These are phyloP conservation scores for Hepsetus odoe DNA, from an alignment of 2,113 vertebrate species.

Conservation along the genomic window DNA sequence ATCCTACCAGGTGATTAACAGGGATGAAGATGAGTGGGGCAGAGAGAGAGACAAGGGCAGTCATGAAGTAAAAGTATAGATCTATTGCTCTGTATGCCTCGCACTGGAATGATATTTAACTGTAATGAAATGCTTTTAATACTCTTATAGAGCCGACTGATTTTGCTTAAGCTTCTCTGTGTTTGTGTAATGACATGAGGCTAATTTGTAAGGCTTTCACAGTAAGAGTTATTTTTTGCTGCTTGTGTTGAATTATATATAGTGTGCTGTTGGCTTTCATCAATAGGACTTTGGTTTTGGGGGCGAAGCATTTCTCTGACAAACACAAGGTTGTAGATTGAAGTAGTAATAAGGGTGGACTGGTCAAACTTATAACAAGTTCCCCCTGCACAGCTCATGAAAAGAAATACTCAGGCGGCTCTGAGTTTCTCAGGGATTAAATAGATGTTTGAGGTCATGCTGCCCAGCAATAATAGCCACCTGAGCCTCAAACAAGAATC, in stretches of 20 bases:
- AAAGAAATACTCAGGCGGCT: background rate
- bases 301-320: background rate
- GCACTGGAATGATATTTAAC: background rate
- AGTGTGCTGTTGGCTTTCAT: too few relatives aligned
- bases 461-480: background rate
- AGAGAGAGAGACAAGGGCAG: too few relatives aligned
- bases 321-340: background rate
- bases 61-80: background rate
- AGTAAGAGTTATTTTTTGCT: background rate
- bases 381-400: background rate
- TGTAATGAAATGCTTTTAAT: background rate
- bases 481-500: constrained; percentile 3
- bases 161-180: background rate
- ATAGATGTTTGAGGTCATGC: constrained; percentile 14
- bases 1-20: background rate
- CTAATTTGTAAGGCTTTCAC: background rate
- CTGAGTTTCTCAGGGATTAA: constrained; percentile 1
- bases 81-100: background rate
- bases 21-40: background rate
- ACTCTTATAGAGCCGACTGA: background rate
- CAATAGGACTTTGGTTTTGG: background rate
- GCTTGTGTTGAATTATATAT: background rate
- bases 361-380: background rate
- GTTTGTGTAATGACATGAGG: background rate
- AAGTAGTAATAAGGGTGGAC: background rate